Evolutionary conservation across 2,888 invertebrate genomes (phyloP), one percentile per base, ranked within the genome.

Genomic region (Lydus trimaculatus): DNA sequence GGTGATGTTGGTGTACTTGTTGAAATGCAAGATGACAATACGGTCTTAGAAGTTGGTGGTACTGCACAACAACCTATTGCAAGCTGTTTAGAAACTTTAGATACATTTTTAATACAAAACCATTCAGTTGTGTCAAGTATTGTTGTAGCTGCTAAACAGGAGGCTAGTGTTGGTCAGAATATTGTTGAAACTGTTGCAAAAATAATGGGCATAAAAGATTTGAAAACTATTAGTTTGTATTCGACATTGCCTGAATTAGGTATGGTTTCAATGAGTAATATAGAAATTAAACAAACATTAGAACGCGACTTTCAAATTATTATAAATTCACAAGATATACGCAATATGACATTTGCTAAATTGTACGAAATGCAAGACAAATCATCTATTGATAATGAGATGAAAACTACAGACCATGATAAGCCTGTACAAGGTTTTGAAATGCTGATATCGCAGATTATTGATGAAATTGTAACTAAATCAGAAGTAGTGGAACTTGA

Each of bases 1-100:
- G 99, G 98, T 67, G 99, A 99, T 84, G 98, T 98, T 52, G 99
- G 99, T 64, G 89, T 99, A 66, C 90, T 99, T 70, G 86, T 94
- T 80, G 96, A 97, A 80, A 93, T 92, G 59, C 93, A 97, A 90
- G 94, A 96, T 60, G 91, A 90, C 75, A 97, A 97, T 39, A n/a
- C 4, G 85, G 95, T 96, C 63, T 92, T 94, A 0, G 95, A 95
- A 77, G 93, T 99, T 75, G 97, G 97, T 70, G 99, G 99, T 73
- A 99, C 99, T 8, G 84, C 98, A 76, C 99, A 99, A 15, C 99
- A 99, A 86, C 91, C 97, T 77, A 96, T 99, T 88, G 86, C 91
- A 15, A 98, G 97, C 31, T 99, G 99, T 85, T 87, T 99, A 78
- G 87, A 91, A 76, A 92, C 95, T 56, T 91, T 99, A 85, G 98